A percentile compares a stretch with the other conserved stretches of the same genome.
Evolutionary conservation across 2,113 vertebrate species (phyloP).

Genomic region (Campylorhamphus procurvoides): DNA sequence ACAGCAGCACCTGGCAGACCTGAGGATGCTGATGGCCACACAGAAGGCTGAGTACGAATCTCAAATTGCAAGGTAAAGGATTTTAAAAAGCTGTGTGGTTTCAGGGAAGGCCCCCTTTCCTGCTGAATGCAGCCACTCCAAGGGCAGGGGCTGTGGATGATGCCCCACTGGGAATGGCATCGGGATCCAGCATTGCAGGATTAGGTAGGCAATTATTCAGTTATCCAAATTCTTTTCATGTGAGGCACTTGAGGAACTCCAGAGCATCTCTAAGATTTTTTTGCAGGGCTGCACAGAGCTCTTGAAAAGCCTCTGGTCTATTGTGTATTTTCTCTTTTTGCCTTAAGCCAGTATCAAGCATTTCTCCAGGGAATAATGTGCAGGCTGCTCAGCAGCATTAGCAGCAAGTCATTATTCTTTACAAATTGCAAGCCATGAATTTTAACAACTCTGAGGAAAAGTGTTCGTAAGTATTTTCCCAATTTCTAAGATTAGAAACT

Average conservation of each 20-base stretch:
- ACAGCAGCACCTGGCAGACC: constrained; percentile 51
- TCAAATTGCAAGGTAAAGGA: constrained; percentile 75
- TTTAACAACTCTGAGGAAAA: background rate
- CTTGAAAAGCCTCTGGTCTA: background rate
- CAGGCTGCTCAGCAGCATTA: background rate
- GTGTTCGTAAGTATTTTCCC: background rate
- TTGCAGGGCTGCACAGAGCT: background rate
- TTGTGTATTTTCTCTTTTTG: background rate
- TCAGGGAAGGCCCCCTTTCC: background rate
- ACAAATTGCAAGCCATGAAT: constrained; percentile 25
- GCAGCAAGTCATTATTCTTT: background rate
- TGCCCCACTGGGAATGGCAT: fast-evolving
- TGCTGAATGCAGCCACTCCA: fast-evolving
- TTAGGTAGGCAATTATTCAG: background rate
- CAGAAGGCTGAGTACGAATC: constrained; percentile 77
- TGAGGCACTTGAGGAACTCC: background rate
- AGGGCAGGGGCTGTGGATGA: background rate
- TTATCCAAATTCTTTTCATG: background rate
- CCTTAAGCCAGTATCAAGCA: background rate
- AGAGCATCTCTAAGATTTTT: background rate
- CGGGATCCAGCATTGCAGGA: background rate
- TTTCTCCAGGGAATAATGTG: background rate
- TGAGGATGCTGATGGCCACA: constrained; percentile 74
- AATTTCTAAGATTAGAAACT: background rate
- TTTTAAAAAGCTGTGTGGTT: background rate